A percentile compares a stretch with the other conserved stretches of the same genome.
These are phyloP conservation scores for Helicolenus hilgendorfi DNA, from an alignment of 2,797 vertebrate genomes.

Conservation along the genomic window DNA sequence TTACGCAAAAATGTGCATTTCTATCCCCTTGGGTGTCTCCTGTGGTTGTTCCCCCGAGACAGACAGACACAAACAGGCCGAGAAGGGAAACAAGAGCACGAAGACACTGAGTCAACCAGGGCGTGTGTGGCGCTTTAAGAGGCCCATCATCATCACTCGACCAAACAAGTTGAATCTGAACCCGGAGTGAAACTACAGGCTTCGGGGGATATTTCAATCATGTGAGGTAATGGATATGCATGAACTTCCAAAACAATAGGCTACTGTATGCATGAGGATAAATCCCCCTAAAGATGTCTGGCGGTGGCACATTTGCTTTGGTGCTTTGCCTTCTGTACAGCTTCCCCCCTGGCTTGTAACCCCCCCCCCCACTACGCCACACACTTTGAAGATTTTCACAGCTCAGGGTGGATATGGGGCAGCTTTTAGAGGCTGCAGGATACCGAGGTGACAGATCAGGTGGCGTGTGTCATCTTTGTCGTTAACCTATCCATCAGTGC, in stretches of 20 bases:
- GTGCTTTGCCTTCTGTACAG: constrained; percentile 53
- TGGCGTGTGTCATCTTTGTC: constrained; percentile 55
- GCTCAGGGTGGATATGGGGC: constrained; percentile 41
- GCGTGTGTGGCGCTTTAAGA: constrained; percentile 58
- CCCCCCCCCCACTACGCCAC: background rate
- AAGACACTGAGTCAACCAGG: constrained; percentile 63
- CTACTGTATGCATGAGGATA: constrained; percentile 71
- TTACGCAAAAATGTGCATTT: constrained; percentile 79
- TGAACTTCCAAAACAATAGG: constrained; percentile 79
- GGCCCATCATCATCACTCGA: constrained; percentile 48
- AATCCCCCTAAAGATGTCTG: constrained; percentile 70
- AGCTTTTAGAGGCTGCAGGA: constrained; percentile 51
- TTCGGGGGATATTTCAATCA: constrained; percentile 72
- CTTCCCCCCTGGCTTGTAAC: constrained; percentile 2
- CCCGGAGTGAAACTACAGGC: constrained; percentile 65
- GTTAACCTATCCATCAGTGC: constrained; percentile 60
- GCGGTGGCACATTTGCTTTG: constrained; percentile 61
- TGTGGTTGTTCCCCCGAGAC: constrained; percentile 54
- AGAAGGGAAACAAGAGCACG: constrained; percentile 42
- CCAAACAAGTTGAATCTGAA: constrained; percentile 77
- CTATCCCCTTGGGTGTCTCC: constrained; percentile 74
- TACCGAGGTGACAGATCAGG: constrained; percentile 67
- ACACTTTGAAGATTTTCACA: constrained; percentile 79
- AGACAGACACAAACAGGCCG: constrained; percentile 47
- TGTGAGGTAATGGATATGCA: constrained; percentile 77